A percentile compares a stretch with the other conserved stretches of the same genome.
These are phyloP conservation scores for Andrena hattorfiana DNA, from an alignment of 2,888 invertebrate genomes.

Conservation along the genomic window DNA sequence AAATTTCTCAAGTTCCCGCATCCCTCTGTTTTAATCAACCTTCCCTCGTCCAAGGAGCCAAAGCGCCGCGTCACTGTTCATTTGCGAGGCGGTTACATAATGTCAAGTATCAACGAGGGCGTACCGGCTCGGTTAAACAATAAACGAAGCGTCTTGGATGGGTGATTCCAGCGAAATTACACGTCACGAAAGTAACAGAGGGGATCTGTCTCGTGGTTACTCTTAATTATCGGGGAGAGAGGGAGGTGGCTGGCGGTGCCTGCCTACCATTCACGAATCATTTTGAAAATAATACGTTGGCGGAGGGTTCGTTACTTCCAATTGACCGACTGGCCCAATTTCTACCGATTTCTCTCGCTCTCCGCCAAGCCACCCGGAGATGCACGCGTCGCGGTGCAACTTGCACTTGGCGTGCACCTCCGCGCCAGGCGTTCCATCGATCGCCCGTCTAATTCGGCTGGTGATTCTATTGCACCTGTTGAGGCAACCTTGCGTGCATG, in stretches of 20 bases:
- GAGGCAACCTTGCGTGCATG: background rate
- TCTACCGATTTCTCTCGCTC: slow-evolving; percentile 68
- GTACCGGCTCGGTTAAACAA: background rate
- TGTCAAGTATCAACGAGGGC: background rate
- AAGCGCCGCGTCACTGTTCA: background rate
- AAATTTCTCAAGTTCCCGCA: background rate
- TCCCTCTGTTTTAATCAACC: background rate
- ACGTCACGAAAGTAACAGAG: background rate
- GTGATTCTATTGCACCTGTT: slow-evolving; percentile 40
- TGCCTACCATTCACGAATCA: slow-evolving; percentile 36
- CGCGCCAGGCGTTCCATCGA: slow-evolving; percentile 1
- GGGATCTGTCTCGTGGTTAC: background rate
- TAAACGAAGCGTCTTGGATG: background rate
- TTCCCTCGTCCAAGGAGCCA: background rate
- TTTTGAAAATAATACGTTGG: slow-evolving; percentile 68
- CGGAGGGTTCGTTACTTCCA: slow-evolving; percentile 69
- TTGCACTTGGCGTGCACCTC: slow-evolving; percentile 52
- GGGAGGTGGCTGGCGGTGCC: slow-evolving; percentile 16
- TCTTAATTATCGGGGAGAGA: slow-evolving; percentile 34
- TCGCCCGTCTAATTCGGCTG: slow-evolving; percentile 28
- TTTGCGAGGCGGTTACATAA: background rate
- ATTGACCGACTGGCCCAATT: slow-evolving; percentile 73
- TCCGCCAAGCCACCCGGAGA: slow-evolving; percentile 19
- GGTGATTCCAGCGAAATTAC: slow-evolving; percentile 22
- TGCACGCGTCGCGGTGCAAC: slow-evolving; percentile 27